Evolutionary conservation across 1,140 invertebrate species (phyloP).

Genomic region (Lasioglossum baleicum): DNA sequence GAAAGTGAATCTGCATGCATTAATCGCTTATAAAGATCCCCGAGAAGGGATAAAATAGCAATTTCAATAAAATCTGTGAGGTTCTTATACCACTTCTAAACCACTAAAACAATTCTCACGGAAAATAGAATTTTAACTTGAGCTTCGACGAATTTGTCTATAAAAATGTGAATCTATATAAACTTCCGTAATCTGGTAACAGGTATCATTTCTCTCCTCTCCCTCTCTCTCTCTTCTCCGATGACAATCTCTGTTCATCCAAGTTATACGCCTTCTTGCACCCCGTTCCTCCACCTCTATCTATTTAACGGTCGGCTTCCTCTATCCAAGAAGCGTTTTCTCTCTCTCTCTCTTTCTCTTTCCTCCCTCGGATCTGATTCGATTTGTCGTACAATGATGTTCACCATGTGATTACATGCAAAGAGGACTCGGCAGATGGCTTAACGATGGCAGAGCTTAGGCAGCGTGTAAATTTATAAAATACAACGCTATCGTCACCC

Average conservation of each 20-base stretch:
- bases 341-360: neutral
- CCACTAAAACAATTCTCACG: no score
- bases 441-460: slow-evolving; percentile 51
- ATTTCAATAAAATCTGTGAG: no score
- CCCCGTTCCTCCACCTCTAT: slow-evolving; percentile 4
- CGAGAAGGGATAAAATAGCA: no score
- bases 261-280: slow-evolving; percentile 30
- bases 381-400: slow-evolving; percentile 68
- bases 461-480: slow-evolving; percentile 58
- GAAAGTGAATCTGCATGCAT: no score
- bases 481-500: slow-evolving; percentile 25
- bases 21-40: no score
- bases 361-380: slow-evolving; percentile 56
- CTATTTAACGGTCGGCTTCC: slow-evolving; percentile 20
- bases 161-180: no score
- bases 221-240: neutral
- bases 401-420: slow-evolving; percentile 63
- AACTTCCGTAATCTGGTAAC: no score
- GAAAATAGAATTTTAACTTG: no score
- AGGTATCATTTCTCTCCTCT: no score
- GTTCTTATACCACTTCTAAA: no score
- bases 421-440: slow-evolving; percentile 46
- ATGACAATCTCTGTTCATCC: slow-evolving; percentile 37
- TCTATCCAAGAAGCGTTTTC: neutral
- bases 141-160: no score